Evolutionary conservation across 2,113 vertebrate species (phyloP), one percentile per base, ranked within the genome.

Genomic region (rabbit (Oryctolagus cuniculus)): DNA sequence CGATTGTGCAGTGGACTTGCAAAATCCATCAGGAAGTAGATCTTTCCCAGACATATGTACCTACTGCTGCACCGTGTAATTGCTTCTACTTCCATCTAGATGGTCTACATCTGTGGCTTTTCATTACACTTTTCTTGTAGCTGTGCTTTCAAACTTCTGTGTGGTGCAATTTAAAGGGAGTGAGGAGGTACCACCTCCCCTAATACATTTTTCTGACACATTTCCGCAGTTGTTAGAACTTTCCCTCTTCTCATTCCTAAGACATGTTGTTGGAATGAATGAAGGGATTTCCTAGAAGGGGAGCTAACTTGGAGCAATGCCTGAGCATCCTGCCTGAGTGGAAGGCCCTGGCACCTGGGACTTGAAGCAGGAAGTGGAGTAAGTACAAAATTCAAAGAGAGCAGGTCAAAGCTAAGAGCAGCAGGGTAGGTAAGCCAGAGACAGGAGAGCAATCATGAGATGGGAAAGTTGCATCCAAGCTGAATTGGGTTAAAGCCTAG

Each of bases 401-500:
- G 11, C 22, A 19, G 72, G 27, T 69, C 24, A 55, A 10, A 64
- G 72, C 12, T n/a, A 31, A 15, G 31, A 63, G 16, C 63, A 22
- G 69, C 29, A 7, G 44, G 66, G 2, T 27, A n/a, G 79, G 11
- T 84, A 34, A 74, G 22, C 13, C 9, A 6, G 19, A 79, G 61
- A 4, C 34, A 36, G 63, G 63, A 69, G n/a, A 4, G 29, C 22
- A 22, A 31, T 2, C 1, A 58, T 2, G 1, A 13, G 5, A 5
- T 31, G 13, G 24, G 24, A 75, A 4, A 21, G 17, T 27, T 34
- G 7, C 16, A 77, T 44, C 25, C 27, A 69, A 31, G 31, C 5
- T 0, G 17, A 17, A 10, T 21, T 21, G 6, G 53, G 11, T 27
- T 49, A 73, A 13, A 17, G 51, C 22, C 13, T 69, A 24, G 29